These are phyloP conservation scores for Cololabis saira DNA, from an alignment of 2,113 vertebrate species.

Conservation along the genomic window DNA sequence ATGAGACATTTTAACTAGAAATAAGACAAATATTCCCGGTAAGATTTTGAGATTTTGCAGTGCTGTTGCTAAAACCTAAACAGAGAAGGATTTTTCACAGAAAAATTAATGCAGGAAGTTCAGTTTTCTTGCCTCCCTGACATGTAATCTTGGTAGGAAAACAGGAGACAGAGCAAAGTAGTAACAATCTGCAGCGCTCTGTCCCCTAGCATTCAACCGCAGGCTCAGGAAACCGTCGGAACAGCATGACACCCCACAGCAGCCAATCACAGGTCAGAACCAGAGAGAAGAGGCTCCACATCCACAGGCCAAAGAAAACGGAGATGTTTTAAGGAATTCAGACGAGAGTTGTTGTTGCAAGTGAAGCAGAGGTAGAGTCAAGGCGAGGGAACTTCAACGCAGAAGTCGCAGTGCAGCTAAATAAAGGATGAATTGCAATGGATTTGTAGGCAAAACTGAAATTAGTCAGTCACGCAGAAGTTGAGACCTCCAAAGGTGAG, in stretches of 20 bases:
- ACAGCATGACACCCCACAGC: constrained; percentile 99
- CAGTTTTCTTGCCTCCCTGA: constrained; percentile 59
- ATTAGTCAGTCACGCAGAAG: constrained; percentile 55
- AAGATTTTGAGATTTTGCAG: neutral
- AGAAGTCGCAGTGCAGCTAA: constrained; percentile 33
- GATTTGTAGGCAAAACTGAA: constrained; percentile 50
- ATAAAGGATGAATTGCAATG: constrained; percentile 46
- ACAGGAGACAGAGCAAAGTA: constrained; percentile 58
- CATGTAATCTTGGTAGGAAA: constrained; percentile 52
- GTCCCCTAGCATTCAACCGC: constrained; percentile 59
- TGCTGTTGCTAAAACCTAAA: constrained; percentile 34
- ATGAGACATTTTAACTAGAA: no score
- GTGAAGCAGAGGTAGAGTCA: constrained; percentile 53
- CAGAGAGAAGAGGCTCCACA: constrained; percentile 48
- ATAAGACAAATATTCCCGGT: no score
- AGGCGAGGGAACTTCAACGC: constrained; percentile 46
- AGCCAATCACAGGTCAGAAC: constrained; percentile 70
- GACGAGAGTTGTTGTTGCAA: constrained; percentile 52
- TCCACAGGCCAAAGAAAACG: constrained; percentile 37
- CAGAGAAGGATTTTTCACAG: constrained; percentile 53
- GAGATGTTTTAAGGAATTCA: constrained; percentile 37
- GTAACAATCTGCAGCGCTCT: constrained; percentile 63
- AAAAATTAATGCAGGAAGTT: constrained; percentile 61
- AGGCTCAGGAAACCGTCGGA: constrained; percentile 79
- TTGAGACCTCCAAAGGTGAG: constrained; percentile 46